Conservation (phyloP, 2,113 vertebrate genomes). For the Guaruba guarouba region DNA sequence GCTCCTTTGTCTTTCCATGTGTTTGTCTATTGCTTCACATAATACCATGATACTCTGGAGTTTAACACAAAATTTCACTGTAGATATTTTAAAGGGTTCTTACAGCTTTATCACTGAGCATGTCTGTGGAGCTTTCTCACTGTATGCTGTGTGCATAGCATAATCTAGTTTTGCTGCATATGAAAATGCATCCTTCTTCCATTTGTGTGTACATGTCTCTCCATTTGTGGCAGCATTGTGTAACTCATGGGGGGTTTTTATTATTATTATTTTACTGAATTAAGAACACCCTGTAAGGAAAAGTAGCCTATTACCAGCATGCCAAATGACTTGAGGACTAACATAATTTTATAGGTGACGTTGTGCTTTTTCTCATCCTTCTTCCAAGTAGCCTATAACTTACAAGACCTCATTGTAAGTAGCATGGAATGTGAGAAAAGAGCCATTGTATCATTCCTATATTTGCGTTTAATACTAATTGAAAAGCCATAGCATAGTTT, state of each 20-base stretch:
- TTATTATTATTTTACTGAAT: conserved; percentile 11
- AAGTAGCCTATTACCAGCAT: conserved; percentile 6
- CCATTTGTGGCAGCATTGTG: neutral
- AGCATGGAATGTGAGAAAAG: neutral
- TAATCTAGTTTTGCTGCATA: neutral
- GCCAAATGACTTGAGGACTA: conserved; percentile 28
- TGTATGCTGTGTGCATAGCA: neutral
- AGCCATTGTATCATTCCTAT: neutral
- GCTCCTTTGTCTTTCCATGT: neutral
- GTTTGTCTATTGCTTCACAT: neutral
- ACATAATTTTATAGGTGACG: conserved; percentile 23
- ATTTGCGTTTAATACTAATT: conserved; percentile 24
- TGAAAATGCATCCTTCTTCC: neutral
- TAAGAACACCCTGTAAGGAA: neutral
- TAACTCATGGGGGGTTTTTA: neutral
- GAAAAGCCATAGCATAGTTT: conserved; percentile 9
- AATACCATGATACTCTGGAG: neutral
- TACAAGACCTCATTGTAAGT: neutral
- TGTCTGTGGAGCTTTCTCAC: neutral
- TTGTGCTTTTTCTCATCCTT: neutral
- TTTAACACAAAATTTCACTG: neutral
- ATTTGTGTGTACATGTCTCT: neutral
- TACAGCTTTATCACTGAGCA: neutral
- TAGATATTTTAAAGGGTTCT: neutral
- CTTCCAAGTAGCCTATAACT: neutral